These are phyloP conservation scores for Apodemia zela DNA, from an alignment of 2,888 invertebrate species.

Conservation along the genomic window DNA sequence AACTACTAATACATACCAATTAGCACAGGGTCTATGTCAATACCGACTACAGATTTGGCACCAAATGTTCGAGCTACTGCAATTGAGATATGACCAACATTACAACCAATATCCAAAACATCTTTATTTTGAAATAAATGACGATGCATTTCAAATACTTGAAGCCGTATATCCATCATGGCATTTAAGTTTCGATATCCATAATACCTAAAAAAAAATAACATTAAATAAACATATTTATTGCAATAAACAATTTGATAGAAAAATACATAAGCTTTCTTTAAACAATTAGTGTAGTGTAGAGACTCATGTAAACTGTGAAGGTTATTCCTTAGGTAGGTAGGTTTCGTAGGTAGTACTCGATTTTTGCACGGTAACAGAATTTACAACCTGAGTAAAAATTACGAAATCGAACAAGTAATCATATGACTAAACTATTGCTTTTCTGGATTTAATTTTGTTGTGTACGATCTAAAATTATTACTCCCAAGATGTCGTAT, in stretches of 20 bases:
- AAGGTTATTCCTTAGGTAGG: too few relatives aligned
- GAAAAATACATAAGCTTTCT: too few relatives aligned
- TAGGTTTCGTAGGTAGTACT: too few relatives aligned
- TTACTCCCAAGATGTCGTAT: too few relatives aligned
- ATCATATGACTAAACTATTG: too few relatives aligned
- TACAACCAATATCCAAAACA: conserved; percentile 98
- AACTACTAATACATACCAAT: conserved; percentile 72
- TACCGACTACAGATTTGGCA: conserved; percentile 92
- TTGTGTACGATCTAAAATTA: too few relatives aligned
- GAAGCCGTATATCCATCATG: conserved; percentile 90
- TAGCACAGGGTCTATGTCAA: conserved; percentile 95
- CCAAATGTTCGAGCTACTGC: conserved; percentile 92
- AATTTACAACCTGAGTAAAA: too few relatives aligned
- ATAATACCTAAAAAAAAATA: conserved; percentile 86
- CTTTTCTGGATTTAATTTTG: too few relatives aligned
- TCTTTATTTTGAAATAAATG: conserved; percentile 94
- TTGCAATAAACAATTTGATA: conserved; percentile 1
- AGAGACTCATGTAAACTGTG: too few relatives aligned
- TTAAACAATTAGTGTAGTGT: too few relatives aligned
- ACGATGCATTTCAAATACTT: conserved; percentile 87
- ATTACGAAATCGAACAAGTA: too few relatives aligned
- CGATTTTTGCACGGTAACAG: too few relatives aligned
- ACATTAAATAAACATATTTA: conserved; percentile 22
- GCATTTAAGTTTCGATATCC: conserved; percentile 94
- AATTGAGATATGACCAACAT: conserved; percentile 96